Conservation (phyloP, 2,888 invertebrate species). For the Lepas anatifera region DNA sequence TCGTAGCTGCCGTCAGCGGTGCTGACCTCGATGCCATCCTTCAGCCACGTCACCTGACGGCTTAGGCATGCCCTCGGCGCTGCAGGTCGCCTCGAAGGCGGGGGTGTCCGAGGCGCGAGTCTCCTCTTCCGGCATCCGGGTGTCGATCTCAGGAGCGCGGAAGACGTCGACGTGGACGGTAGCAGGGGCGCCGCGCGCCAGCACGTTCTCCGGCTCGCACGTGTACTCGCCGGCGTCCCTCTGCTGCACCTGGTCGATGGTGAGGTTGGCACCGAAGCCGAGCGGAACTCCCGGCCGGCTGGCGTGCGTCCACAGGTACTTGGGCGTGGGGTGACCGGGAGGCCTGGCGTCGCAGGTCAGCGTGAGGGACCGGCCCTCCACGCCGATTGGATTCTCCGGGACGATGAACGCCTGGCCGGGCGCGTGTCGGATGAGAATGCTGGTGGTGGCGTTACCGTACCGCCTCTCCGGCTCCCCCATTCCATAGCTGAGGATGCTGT, state of each 20-base stretch:
- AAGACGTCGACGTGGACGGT: constrained; percentile 73
- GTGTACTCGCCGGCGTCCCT: constrained; percentile 78
- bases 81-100: constrained; percentile 50
- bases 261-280: constrained; percentile 67
- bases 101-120: constrained; percentile 19
- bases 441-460: constrained; percentile 49
- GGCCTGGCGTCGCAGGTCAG: constrained; percentile 75
- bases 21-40: constrained; percentile 56
- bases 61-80: constrained; percentile 76
- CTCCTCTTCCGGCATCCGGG: constrained; percentile 49
- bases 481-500: constrained; percentile 58
- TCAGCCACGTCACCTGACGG: constrained; percentile 74
- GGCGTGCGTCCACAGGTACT: constrained; percentile 79
- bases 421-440: constrained; percentile 69
- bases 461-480: constrained; percentile 32
- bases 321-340: constrained; percentile 84
- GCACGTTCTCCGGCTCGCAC: constrained; percentile 78
- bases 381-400: constrained; percentile 47
- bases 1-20: constrained; percentile 61
- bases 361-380: constrained; percentile 53
- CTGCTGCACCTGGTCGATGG: constrained; percentile 70
- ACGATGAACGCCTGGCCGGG: constrained; percentile 72
- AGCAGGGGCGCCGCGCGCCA: constrained; percentile 73
- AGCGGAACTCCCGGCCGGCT: constrained; percentile 47
- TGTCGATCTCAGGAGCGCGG: constrained; percentile 73